These are phyloP conservation scores for Orientallactaga sibirica DNA, from an alignment of 2,797 vertebrate species.

Conservation along the genomic window DNA sequence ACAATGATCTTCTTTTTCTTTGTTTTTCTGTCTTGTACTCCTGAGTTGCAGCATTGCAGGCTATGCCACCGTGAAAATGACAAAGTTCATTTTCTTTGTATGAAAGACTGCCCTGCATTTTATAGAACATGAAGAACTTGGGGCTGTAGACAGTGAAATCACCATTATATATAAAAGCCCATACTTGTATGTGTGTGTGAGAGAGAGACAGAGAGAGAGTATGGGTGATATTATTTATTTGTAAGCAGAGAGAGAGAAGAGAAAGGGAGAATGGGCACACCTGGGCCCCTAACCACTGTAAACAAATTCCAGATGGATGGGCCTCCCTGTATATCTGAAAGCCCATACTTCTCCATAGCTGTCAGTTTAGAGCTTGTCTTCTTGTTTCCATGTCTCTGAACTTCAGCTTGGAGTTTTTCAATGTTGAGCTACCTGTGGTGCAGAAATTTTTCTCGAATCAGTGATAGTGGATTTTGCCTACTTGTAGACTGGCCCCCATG, in stretches of 20 bases:
- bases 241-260: no score
- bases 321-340: no score
- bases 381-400: not conserved
- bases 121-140: not conserved
- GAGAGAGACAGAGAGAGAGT: no score
- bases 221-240: no score
- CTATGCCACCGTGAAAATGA: not conserved
- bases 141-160: not conserved
- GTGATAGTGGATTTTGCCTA: slow-evolving; percentile 10
- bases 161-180: not conserved
- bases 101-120: not conserved
- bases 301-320: no score
- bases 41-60: not conserved
- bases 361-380: not conserved
- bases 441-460: not conserved
- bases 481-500: not conserved
- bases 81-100: slow-evolving; percentile 10
- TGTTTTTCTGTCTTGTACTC: not conserved
- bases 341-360: not conserved
- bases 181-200: not conserved
- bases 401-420: not conserved
- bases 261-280: no score
- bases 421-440: slow-evolving; percentile 20
- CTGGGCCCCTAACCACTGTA: no score
- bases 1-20: not conserved